phyloP scores from a whole-genome alignment of 2,888 invertebrate genomes.

The Neoaliturus tenellus region DNA sequence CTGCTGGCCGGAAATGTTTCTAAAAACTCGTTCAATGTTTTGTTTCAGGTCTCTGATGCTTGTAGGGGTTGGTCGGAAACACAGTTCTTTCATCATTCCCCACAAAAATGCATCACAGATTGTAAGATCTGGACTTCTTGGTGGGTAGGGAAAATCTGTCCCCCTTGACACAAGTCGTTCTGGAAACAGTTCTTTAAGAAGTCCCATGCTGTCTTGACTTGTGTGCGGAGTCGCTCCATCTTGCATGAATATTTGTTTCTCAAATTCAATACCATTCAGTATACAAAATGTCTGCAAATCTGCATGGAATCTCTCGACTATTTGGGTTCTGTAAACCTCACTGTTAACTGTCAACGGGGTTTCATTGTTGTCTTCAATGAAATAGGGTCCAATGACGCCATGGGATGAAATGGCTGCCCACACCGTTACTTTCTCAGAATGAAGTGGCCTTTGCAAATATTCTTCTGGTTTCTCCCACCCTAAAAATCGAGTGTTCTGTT shows the following conservation, averaged over 20 bases:
- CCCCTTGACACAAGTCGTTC: background rate
- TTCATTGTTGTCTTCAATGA: slow-evolving; percentile 32
- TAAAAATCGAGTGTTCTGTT: background rate
- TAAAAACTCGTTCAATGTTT: too few relatives aligned
- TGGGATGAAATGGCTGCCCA: slow-evolving; percentile 11
- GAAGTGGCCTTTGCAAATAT: slow-evolving; percentile 28
- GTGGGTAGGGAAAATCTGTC: slow-evolving; percentile 28
- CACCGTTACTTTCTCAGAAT: slow-evolving; percentile 8
- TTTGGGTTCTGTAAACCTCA: background rate
- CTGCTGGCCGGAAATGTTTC: too few relatives aligned
- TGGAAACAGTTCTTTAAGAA: background rate
- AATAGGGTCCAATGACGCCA: slow-evolving; percentile 7
- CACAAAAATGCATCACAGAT: slow-evolving; percentile 40
- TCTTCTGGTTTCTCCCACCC: slow-evolving; percentile 21
- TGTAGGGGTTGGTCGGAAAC: background rate
- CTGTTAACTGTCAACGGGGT: background rate
- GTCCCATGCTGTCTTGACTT: background rate
- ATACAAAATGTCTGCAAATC: slow-evolving; percentile 37
- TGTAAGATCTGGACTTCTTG: slow-evolving; percentile 33
- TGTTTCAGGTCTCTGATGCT: slow-evolving; percentile 5
- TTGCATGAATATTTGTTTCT: slow-evolving; percentile 34
- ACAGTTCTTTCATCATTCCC: slow-evolving; percentile 35
- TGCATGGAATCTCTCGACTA: slow-evolving; percentile 1
- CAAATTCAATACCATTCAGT: background rate
- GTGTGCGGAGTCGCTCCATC: slow-evolving; percentile 21